These are phyloP conservation scores for Tinamus guttatus DNA, from an alignment of 2,113 vertebrate species.

Conservation along the genomic window DNA sequence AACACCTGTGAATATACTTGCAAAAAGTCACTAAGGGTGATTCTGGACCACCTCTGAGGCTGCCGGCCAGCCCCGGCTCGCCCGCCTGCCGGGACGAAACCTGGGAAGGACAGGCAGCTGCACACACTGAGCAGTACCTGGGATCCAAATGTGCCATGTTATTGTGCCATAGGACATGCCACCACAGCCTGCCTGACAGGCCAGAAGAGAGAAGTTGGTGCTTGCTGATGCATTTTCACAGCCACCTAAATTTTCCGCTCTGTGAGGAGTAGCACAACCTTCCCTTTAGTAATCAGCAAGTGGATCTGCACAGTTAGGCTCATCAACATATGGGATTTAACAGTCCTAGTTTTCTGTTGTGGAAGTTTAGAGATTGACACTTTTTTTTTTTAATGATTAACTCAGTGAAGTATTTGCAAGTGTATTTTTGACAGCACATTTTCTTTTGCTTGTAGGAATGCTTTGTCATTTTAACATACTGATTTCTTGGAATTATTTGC, in stretches of 20 bases:
- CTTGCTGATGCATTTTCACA: background rate
- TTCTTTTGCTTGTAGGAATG: background rate
- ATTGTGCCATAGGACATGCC: fast-evolving
- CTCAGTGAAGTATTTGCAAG: background rate
- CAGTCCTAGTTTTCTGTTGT: background rate
- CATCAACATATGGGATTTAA: background rate
- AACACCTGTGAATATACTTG: background rate
- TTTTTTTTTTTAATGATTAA: background rate
- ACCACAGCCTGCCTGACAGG: background rate
- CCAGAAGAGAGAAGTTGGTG: background rate
- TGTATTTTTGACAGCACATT: background rate
- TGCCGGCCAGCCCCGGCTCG: fast-evolving
- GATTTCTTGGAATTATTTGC: background rate
- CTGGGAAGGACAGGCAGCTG: background rate
- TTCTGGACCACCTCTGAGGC: background rate
- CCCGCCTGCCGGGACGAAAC: fast-evolving
- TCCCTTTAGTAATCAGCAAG: background rate
- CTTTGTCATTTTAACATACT: background rate
- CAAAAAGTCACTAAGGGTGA: background rate
- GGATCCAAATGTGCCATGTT: background rate
- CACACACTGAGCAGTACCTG: background rate
- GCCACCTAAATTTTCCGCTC: background rate
- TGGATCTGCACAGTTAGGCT: background rate
- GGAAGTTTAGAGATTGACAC: background rate
- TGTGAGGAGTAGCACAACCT: background rate